Percentiles rank a stretch among this genome's conserved stretches.
Conservation (phyloP, 2,797 vertebrate species). For the Hephaestus fuliginosus region DNA sequence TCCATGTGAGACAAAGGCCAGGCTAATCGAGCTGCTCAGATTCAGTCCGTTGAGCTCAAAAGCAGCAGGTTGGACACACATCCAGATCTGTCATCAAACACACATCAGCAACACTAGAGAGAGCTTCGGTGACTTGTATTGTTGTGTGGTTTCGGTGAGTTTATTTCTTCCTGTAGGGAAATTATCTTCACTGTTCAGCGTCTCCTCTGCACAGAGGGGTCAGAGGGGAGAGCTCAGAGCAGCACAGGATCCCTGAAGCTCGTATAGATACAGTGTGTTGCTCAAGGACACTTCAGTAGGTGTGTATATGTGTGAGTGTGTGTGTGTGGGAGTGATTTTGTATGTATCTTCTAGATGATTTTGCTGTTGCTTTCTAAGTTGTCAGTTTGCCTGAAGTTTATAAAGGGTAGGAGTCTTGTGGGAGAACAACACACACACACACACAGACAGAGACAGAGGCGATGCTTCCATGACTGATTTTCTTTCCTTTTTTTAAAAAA, state of each 20-base stretch:
- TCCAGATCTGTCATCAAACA: conserved; percentile 36
- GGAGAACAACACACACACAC: conserved; percentile 1
- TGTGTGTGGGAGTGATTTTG: neutral
- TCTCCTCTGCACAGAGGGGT: conserved; percentile 45
- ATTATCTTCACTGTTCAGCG: conserved; percentile 15
- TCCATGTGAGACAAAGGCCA: conserved; percentile 68
- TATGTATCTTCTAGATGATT: conserved; percentile 11
- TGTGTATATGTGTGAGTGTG: neutral
- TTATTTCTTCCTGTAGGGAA: conserved; percentile 41
- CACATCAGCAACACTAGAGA: neutral
- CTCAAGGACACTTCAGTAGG: conserved; percentile 45
- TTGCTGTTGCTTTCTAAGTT: conserved; percentile 28
- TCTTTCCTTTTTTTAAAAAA: conserved; percentile 6
- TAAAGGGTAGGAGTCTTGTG: conserved; percentile 7
- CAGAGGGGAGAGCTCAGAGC: conserved; percentile 21
- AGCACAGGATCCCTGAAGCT: conserved; percentile 45
- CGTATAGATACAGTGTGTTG: conserved; percentile 22
- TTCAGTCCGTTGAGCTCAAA: conserved; percentile 53
- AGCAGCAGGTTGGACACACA: conserved; percentile 39
- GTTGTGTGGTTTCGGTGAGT: conserved; percentile 29
- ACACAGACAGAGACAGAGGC: conserved; percentile 4
- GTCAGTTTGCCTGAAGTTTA: conserved; percentile 31
- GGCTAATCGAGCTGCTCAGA: conserved; percentile 52
- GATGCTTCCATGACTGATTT: conserved; percentile 14
- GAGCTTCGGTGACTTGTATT: neutral